Evolutionary conservation across 2,113 vertebrate species (phyloP), one percentile per base, ranked within the genome.

Genomic region (Forbesichthys agassizii): DNA sequence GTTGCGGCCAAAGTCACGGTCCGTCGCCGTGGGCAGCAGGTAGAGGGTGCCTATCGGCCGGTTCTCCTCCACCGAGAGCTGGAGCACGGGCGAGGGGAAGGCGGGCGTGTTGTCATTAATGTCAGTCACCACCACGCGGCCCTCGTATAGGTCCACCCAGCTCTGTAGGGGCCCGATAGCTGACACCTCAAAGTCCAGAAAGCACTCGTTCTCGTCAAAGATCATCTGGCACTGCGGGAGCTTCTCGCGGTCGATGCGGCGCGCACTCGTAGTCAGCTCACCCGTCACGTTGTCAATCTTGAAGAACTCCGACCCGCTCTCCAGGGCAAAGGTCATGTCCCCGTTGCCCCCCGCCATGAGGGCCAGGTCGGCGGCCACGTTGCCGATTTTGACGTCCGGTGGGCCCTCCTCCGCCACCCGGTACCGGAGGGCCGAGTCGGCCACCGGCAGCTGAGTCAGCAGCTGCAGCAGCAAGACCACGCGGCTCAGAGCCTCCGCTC

Each of bases 41-140:
- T 98, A 99, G 0, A 98, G 94, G 0, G 96, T 99, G 48, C 97
- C 97, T 59, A 98, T 97, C 0, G 97, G 96, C 6, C 96, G 92
- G 84, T 99, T 99, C 86, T 98, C 97, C 89, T 98, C 96, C 51
- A 99, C 96, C 1, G 97, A 97, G 13, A 98, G 93, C 3, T 96
- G 96, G 10, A 98, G 95, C 57, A 98, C 95, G 0, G 97, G 96
- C 48, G 97, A 98, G 1, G 97, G 96, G 84, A 99, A 98, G 61
- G 95, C 95, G 36, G 97, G 97, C 12, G 96, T 96, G 93, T 99
- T 98, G 87, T 99, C 97, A 54, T 99, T 99, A 84, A 99, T 98
- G 87, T 98, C 97, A 47, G 96, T 93, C 64, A 99, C 93, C 78
- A 98, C 93, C 78, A 98, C 95, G 20, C 95, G 92, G 46, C 96